A percentile compares a stretch with the other conserved stretches of the same genome.
Conservation (phyloP, 92 coral and sea anemone species). For the Meandrina meandrites region DNA sequence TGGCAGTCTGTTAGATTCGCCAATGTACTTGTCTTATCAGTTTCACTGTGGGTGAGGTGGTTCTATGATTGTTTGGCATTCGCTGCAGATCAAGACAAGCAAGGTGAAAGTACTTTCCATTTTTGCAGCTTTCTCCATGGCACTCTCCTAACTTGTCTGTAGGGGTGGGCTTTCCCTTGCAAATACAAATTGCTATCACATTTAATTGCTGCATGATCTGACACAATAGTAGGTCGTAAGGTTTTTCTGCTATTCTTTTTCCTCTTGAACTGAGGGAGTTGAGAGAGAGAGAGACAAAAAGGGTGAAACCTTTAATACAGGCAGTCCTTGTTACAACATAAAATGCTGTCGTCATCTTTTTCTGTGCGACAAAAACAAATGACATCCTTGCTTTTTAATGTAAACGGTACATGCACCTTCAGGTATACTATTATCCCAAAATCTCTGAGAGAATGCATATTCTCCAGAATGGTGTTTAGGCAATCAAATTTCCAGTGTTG, state of each 20-base stretch:
- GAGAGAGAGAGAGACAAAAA: conserved; percentile 44
- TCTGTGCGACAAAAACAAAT: conserved; percentile 42
- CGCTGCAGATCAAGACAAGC: not conserved
- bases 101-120: conserved; percentile 24
- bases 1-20: conserved; percentile 41
- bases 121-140: conserved; percentile 15
- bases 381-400: conserved; percentile 34
- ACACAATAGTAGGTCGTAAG: conserved; percentile 4
- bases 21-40: conserved; percentile 34
- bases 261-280: conserved; percentile 36
- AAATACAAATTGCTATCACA: conserved; percentile 35
- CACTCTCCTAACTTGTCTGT: conserved; percentile 36
- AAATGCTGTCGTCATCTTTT: conserved; percentile 20
- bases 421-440: conserved; percentile 56
- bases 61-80: conserved; percentile 14
- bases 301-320: conserved; percentile 55
- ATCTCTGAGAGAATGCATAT: conserved; percentile 49
- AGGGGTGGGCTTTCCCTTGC: conserved; percentile 28
- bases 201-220: conserved; percentile 17
- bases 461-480: conserved; percentile 59
- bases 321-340: conserved; percentile 29
- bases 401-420: conserved; percentile 33
- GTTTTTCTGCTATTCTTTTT: conserved; percentile 21
- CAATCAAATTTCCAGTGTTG: conserved; percentile 52
- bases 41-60: conserved; percentile 28